Base-by-base conservation (phyloP, 2,113 vertebrate genomes). In the Callorhinus ursinus region DNA sequence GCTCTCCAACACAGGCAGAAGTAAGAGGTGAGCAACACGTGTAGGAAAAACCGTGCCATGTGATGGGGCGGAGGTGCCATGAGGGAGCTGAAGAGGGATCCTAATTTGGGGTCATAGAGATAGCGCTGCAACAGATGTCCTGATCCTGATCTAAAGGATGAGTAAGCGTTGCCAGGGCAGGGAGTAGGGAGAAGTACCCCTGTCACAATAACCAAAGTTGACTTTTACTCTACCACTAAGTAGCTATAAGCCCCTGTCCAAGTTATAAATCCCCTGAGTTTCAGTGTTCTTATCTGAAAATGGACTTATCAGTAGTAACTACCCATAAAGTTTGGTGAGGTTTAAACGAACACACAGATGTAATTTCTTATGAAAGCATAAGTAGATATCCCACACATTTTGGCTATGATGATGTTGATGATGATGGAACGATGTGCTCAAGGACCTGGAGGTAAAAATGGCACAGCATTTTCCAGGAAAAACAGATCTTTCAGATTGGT, bases 401-500 rank as follows among this genome's bases (percentile, higher is more conserved):
- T 49, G 83, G 39, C 26, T 74, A 36, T 42, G 22, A 42, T 84
- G 15, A 15, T 90, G 36, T 16, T 53, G n/a, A 53, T 63, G 26
- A 46, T 49, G 19, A 24, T 39, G 22, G 53, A 91, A 7, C 49
- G 10, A 6, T 79, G 28, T 55, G 19, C 59, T 80, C 19, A 81
- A 93, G 88, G 49, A 88, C 59, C 63, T 11, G 55, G 55, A 93
- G 33, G 31, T 79, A 39, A 95, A 92, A 95, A n/a, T 53, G 80
- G 11, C 21, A 76, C 51, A 46, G 53, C 1, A 1, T 26, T 1
- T 67, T 88, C 36, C 15, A 77, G 51, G 19, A 85, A 90, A 97
- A 67, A 46, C 22, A 77, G 15, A 46, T 22, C 57, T 18, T 87
- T 86, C 22, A 51, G 24, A 67, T 28, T 15, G 12, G 33, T 51